Evolutionary conservation across 2,888 invertebrate species (phyloP).

Genomic region (Cheilosia vulpina): DNA sequence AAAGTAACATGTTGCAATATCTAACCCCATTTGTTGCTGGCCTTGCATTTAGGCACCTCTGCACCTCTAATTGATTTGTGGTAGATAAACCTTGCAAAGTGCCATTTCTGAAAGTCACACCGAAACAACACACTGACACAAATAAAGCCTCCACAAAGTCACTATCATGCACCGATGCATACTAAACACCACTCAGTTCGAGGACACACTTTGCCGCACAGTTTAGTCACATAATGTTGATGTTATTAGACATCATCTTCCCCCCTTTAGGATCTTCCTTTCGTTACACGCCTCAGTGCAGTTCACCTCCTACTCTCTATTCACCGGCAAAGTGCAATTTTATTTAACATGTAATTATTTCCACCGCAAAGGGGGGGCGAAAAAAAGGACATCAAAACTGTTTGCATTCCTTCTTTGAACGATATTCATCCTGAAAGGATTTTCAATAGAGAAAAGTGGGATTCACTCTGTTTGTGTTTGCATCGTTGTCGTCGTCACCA

Average conservation of each 20-base stretch:
- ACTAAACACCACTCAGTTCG: slow-evolving; percentile 20
- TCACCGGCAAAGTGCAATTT: slow-evolving; percentile 67
- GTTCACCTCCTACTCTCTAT: slow-evolving; percentile 31
- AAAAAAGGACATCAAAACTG: slow-evolving; percentile 61
- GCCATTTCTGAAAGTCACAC: background rate
- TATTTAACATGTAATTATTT: slow-evolving; percentile 73
- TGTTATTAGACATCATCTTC: slow-evolving; percentile 1
- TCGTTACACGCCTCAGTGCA: slow-evolving; percentile 4
- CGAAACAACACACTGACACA: background rate
- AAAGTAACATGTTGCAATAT: too few relatives aligned
- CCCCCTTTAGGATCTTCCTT: slow-evolving; percentile 9
- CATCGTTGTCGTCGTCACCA: slow-evolving; percentile 30
- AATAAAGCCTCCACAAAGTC: slow-evolving; percentile 20
- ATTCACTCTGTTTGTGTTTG: slow-evolving; percentile 41
- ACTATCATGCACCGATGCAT: slow-evolving; percentile 6
- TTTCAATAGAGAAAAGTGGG: slow-evolving; percentile 31
- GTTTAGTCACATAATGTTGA: slow-evolving; percentile 5
- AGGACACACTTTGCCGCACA: background rate
- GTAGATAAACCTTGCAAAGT: too few relatives aligned
- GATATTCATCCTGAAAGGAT: slow-evolving; percentile 46
- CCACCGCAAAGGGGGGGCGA: slow-evolving; percentile 2
- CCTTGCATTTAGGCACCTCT: too few relatives aligned
- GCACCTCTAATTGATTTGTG: too few relatives aligned
- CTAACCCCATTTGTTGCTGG: too few relatives aligned
- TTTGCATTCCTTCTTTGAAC: slow-evolving; percentile 44